Base-by-base conservation (phyloP, 2,797 vertebrate genomes). In the Enteromius anoplus region DNA sequence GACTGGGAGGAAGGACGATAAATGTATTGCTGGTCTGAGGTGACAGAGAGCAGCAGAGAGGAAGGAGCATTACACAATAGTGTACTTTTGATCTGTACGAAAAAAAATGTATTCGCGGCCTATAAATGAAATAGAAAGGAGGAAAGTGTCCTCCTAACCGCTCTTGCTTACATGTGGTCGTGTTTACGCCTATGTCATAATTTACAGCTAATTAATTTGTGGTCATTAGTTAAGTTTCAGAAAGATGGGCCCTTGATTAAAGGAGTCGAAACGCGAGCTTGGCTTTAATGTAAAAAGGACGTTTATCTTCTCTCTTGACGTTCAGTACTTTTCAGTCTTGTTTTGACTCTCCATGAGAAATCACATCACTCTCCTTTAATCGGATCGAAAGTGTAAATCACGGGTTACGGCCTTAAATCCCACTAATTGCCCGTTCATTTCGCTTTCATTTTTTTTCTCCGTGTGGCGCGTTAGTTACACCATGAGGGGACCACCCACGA, bases 401-500 rank as follows among this genome's bases (percentile, higher is more conserved):
- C 75, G 75, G 87, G 85, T 84, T 84, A 85, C 86, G 85, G 79
- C 82, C 58, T 77, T 70, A 81, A 76, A 82, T 85, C 86, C 83
- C 83, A 82, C 75, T 89, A 88, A 88, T 88, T 87, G 87, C 66
- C 86, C 70, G 34, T 68, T 88, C 79, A 65, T 87, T 80, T 68
- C 45, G 66, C 68, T 78, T 88, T 75, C 87, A 80, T 84, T 87
- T 87, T 84, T 26, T 87, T 87, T 78, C 69, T 82, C 79, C 72
- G 70, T 85, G 84, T 77, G 79, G 85, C 40, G 85, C 77, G 76
- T 79, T 81, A 89, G 89, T 91, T 90, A 87, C 88, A 81, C 76
- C 49, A 85, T 40, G 75, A 79, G 68, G 1, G 75, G 94, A 94
- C 93, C 93, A 94, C 93, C 92, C 93, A 91, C 85, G 58, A 47